phyloP scores from a whole-genome alignment of 1,140 invertebrate genomes.

The Melipona quadrifasciata region DNA sequence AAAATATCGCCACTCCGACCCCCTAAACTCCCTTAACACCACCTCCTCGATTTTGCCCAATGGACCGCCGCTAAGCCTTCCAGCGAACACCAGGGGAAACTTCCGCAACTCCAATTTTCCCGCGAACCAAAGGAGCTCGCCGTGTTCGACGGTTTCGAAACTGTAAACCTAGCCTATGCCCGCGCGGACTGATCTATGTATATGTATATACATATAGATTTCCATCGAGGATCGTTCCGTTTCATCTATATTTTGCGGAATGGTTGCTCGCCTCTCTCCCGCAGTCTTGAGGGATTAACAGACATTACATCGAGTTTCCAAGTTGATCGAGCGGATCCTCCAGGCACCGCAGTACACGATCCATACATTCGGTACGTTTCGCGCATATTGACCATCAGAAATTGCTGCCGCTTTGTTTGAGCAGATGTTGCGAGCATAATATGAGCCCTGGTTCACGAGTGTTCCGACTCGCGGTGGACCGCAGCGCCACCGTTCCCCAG shows the following conservation, averaged over 20 bases:
- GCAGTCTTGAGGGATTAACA: constrained; percentile 53
- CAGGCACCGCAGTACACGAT: no score
- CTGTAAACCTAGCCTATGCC: neutral
- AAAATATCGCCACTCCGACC: neutral
- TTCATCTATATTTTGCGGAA: constrained; percentile 34
- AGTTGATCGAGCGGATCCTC: constrained; percentile 58
- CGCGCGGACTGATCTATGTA: neutral
- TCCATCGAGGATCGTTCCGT: constrained; percentile 26
- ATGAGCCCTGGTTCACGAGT: constrained; percentile 52
- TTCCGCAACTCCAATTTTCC: neutral
- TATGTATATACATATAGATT: neutral
- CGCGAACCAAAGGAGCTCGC: neutral
- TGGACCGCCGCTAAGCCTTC: neutral
- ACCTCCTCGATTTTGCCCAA: neutral
- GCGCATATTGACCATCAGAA: constrained; percentile 65
- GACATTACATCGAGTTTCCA: constrained; percentile 56
- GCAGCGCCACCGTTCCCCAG: constrained; percentile 12
- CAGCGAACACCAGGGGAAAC: neutral
- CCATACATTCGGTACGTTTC: constrained; percentile 44
- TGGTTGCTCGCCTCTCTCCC: neutral
- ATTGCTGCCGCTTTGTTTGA: constrained; percentile 64
- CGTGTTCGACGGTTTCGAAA: neutral
- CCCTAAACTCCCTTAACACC: neutral
- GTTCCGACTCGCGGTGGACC: constrained; percentile 7
- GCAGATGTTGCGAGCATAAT: constrained; percentile 63